Evolutionary conservation across 2,888 invertebrate species (phyloP).

Genomic region (Hedya salicella): DNA sequence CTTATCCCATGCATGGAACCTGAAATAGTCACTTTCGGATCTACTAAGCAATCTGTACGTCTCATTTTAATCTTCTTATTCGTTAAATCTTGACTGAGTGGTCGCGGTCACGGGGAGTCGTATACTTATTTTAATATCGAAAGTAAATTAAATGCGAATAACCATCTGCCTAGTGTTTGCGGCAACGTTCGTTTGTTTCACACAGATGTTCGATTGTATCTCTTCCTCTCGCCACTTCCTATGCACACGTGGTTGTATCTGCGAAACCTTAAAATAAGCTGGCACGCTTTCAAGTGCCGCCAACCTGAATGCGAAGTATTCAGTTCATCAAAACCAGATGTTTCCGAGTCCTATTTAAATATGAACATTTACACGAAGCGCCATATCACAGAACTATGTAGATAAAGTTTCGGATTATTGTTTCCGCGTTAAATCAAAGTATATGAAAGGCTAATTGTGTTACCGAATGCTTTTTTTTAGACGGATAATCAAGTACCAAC

Average conservation of each 20-base stretch:
- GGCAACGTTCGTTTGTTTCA: constrained; percentile 11
- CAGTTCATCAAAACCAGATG: constrained; percentile 83
- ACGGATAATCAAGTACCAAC: neutral
- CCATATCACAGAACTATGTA: neutral
- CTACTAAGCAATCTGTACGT: too few relatives aligned
- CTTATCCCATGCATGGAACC: too few relatives aligned
- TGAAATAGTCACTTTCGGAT: too few relatives aligned
- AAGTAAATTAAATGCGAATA: neutral
- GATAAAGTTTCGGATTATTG: neutral
- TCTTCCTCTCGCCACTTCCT: constrained; percentile 23
- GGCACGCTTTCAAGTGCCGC: constrained; percentile 82
- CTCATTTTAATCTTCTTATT: too few relatives aligned
- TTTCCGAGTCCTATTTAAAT: constrained; percentile 75
- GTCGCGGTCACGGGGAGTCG: too few relatives aligned
- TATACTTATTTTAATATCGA: neutral
- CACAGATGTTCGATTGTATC: constrained; percentile 18
- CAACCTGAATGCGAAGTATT: constrained; percentile 82
- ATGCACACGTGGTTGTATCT: constrained; percentile 34
- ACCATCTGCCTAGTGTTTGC: neutral
- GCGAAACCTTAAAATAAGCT: constrained; percentile 78
- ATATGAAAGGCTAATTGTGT: neutral
- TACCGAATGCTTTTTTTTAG: neutral
- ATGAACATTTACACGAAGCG: constrained; percentile 56
- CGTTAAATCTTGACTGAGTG: too few relatives aligned
- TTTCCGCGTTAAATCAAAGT: too few relatives aligned